Evolutionary conservation across 2,888 invertebrate genomes (phyloP), one percentile per base, ranked within the genome.

Genomic region (Caenorhabditis drosophilae): DNA sequence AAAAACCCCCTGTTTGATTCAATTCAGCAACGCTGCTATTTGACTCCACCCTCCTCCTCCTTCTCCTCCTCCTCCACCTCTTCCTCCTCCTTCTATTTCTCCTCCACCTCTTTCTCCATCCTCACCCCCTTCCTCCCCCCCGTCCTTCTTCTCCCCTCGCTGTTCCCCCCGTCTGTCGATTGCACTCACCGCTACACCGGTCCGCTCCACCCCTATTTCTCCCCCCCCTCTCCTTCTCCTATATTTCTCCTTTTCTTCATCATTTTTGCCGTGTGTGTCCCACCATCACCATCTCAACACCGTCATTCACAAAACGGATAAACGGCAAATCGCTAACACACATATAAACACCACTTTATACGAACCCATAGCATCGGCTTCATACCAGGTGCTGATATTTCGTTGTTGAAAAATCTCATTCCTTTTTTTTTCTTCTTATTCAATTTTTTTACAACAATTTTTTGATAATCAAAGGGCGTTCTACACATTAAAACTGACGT

Each of bases 101-200:
- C 12, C 25, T 15, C 18, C 12, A 16, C 16, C n/a, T n/a, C 4
- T 15, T 4, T 12, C 42, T 15, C 20, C 20, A 4, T n/a, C 42
- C 20, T 15, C 42, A 7, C 4, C 20, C 12, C 31, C 31, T 31
- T 12, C n/a, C n/a, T 22, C 42, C 42, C 42, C 48, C 47, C 54
- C 47, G 20, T 54, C 36, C 26, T 35, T 42, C 40, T 48, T 55
- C 52, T 52, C 62, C 52, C 48, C 44, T 12, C 31, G 31, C 40
- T 16, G 4, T 40, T 6, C 3, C 20, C 31, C 31, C 31, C 31
- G 31, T 31, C 31, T 31, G 31, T 12, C 31, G 31, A 12, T 31
- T 42, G 27, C 27, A 27, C 18, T 22, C 44, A 23, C 23, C 20
- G 15, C 6, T 31, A 31, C 31, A 31, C 31, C 31, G 31, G 31